Evolutionary conservation across 2,113 vertebrate genomes (phyloP), one percentile per base, ranked within the genome.

Genomic region (Passer domesticus): DNA sequence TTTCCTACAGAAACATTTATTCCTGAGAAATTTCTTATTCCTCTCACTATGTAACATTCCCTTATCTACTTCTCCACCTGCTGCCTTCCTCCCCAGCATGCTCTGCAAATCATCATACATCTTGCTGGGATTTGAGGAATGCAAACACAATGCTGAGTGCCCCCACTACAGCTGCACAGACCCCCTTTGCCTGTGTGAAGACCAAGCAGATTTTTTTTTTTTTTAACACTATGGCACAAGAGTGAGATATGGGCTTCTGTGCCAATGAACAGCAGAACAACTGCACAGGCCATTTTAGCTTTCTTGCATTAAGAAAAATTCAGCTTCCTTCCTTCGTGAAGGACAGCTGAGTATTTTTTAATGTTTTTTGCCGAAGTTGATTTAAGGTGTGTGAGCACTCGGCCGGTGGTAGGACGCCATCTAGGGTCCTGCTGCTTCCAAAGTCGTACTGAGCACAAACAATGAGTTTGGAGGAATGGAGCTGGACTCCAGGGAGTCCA

Each of bases 401-500:
- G 50, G 41, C 44, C 30, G 76, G 81, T 50, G 19, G 55, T n/a
- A 59, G 70, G 47, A 67, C 8, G 22, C 78, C 59, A 70, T 55
- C 72, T 80, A 80, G 86, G 73, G 59, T 49, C 47, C 28, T 81
- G 18, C 7, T 2, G 3, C 58, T 66, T 74, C 35, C 39, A 22
- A 16, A 39, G 53, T 18, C 10, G 0, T 3, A 1, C 18, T 2
- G 31, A 64, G 20, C 25, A 77, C 37, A 13, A 28, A 0, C 7
- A 25, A 1, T 0, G 0, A 41, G 39, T 41, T 41, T 41, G 39
- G 39, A 41, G 39, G 39, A 41, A 41, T 4, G 44, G 39, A 19
- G 7, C 0, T n/a, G 62, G 44, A 56, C 28, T 18, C 2, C 3
- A 7, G 31, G 41, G 17, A n/a, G 80, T 35, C n/a, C 37, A 73